Percentiles rank a stretch among this genome's conserved stretches.
phyloP scores from a whole-genome alignment of 2,888 invertebrate species.

The Cataglyphis altisquamis region DNA sequence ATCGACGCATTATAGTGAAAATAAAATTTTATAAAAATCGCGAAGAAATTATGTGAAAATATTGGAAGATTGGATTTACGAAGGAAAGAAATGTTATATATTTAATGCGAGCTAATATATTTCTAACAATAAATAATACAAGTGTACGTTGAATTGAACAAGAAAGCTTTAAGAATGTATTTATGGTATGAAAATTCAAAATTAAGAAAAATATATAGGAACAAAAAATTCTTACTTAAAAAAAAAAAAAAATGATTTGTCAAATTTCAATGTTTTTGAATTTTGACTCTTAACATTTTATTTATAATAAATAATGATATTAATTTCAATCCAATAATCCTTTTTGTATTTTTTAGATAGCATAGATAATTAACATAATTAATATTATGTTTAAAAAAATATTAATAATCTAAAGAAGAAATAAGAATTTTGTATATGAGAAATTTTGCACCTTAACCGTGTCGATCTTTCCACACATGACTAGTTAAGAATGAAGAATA shows the following conservation, averaged over 20 bases:
- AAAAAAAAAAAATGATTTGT: not conserved
- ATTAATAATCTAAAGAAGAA: not conserved
- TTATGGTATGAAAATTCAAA: not conserved
- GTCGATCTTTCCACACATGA: not conserved
- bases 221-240: not conserved
- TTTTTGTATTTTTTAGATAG: not conserved
- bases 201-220: not conserved
- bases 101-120: not conserved
- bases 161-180: not conserved
- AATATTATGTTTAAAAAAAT: not conserved
- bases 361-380: not conserved
- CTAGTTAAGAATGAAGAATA: not conserved
- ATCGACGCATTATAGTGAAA: not conserved
- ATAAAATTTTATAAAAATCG: not conserved
- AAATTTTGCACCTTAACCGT: not conserved
- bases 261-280: not conserved
- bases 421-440: not conserved
- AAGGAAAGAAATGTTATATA: not conserved
- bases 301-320: not conserved
- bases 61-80: not conserved
- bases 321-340: not conserved
- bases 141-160: not conserved
- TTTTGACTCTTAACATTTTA: not conserved
- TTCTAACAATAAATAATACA: not conserved
- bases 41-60: not conserved